A percentile compares a stretch with the other conserved stretches of the same genome.
Conservation (phyloP, 2,113 vertebrate genomes). For the Burhinus oedicnemus region DNA sequence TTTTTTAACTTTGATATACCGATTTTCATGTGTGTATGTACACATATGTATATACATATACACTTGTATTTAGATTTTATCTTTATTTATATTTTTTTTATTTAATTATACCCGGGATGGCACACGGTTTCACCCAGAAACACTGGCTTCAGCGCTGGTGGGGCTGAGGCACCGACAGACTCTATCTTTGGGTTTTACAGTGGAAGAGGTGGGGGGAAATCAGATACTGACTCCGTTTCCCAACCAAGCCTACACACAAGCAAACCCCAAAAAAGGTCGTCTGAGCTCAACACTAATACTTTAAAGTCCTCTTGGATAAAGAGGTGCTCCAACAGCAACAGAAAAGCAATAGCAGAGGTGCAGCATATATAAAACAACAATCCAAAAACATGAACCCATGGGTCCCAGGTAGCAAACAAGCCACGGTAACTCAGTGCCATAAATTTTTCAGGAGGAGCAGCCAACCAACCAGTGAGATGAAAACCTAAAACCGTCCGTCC, state of each 20-base stretch:
- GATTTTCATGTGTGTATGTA: accelerated
- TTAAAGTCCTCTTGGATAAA: background rate
- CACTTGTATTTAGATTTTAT: background rate
- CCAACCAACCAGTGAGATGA: background rate
- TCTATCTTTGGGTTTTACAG: accelerated
- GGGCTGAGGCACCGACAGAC: background rate
- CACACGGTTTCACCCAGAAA: background rate
- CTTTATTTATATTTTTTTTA: background rate
- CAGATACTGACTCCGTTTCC: background rate
- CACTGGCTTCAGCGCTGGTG: background rate
- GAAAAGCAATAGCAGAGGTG: background rate
- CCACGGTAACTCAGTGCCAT: background rate
- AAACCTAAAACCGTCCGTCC: background rate
- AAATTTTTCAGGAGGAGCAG: background rate
- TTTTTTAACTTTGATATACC: background rate
- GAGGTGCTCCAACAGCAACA: background rate
- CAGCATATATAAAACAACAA: accelerated
- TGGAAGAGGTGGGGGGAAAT: background rate
- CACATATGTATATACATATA: accelerated
- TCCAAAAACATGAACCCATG: accelerated
- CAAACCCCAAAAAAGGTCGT: background rate
- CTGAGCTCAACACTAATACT: background rate
- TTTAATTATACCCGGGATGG: background rate
- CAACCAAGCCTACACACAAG: background rate
- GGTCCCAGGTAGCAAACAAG: background rate